phyloP scores from a whole-genome alignment of 2,888 invertebrate species.

The Lypha dubia region DNA sequence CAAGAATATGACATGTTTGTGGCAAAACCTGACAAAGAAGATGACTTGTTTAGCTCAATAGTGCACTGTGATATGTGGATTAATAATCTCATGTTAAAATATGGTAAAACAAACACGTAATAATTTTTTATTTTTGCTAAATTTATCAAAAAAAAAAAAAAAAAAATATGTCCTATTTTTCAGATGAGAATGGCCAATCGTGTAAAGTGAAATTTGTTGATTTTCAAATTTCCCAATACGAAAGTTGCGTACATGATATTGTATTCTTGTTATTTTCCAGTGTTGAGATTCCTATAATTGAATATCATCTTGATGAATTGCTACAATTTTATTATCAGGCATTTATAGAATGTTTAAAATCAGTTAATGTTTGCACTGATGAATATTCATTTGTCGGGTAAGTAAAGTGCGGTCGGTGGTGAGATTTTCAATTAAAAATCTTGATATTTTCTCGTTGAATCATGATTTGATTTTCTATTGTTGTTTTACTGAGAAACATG shows the following conservation, averaged over 20 bases:
- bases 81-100: conserved; percentile 85
- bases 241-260: conserved; percentile 85
- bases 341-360: conserved; percentile 83
- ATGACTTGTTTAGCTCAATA: conserved; percentile 84
- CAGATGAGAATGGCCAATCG: conserved; percentile 81
- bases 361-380: conserved; percentile 82
- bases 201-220: conserved; percentile 85
- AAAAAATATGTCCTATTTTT: conserved; percentile 47
- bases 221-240: conserved; percentile 85
- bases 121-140: conserved; percentile 2
- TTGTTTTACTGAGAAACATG: conserved; percentile 30
- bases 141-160: too few species aligned
- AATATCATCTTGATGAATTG: conserved; percentile 84
- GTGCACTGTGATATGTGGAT: conserved; percentile 86
- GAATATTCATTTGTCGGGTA: conserved; percentile 83
- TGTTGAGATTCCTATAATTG: conserved; percentile 83
- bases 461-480: conserved; percentile 47
- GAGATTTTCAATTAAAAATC: conserved; percentile 31
- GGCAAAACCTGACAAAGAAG: conserved; percentile 74
- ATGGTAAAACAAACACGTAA: conserved; percentile 77
- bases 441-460: conserved; percentile 25
- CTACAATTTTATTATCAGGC: conserved; percentile 84
- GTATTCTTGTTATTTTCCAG: conserved; percentile 85
- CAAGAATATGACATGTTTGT: conserved; percentile 74
- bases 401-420: conserved; percentile 58